Percentiles rank a stretch among this genome's conserved stretches.
phyloP scores from a whole-genome alignment of 2,113 vertebrate species.

The cattle (Bos taurus) region ARS-UCD2.0 NC_037343.1:55795001-55795500 shows the following conservation, averaged over 20 bases:
- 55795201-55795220: background rate
- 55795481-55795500: background rate
- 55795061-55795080: background rate
- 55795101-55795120: background rate
- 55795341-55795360: background rate
- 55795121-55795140: background rate
- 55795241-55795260: background rate
- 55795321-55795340: background rate
- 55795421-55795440: background rate
- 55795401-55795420: background rate
- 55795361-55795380: background rate
- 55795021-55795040: background rate
- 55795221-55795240: background rate
- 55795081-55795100: background rate
- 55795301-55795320: background rate
- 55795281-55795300: background rate
- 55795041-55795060: background rate
- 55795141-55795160: background rate
- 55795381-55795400: background rate
- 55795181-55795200: background rate
- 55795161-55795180: background rate
- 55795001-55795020: background rate
- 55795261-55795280: background rate
- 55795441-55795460: background rate
- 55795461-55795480: background rate